phyloP scores from a whole-genome alignment of 2,113 vertebrate genomes.

The Oreochromis spilurus region DNA sequence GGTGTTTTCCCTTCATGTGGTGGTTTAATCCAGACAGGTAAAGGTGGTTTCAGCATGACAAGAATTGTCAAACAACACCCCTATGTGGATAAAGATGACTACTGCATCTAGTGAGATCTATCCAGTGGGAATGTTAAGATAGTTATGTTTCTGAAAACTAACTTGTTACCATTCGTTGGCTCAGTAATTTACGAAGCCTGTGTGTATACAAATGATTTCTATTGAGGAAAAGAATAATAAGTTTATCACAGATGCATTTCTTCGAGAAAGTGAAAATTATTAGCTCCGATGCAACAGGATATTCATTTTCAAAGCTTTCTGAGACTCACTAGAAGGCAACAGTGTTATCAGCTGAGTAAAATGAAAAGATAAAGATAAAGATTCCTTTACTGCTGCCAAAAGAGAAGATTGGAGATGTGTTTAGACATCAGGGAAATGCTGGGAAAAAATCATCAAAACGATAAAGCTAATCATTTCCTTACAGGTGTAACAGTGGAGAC shows the following conservation, averaged over 20 bases:
- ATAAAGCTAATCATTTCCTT: background rate
- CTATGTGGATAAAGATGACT: background rate
- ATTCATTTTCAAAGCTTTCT: background rate
- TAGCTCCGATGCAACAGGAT: background rate
- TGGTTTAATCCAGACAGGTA: background rate
- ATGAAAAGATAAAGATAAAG: background rate
- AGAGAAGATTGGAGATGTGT: background rate
- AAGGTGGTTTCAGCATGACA: background rate
- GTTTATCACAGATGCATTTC: background rate
- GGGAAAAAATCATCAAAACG: background rate
- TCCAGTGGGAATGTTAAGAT: background rate
- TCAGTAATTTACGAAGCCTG: too few relatives aligned
- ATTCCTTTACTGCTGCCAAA: background rate
- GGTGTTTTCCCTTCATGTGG: background rate
- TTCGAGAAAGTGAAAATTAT: background rate
- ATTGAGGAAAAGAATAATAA: background rate
- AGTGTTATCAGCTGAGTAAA: background rate
- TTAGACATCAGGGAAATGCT: background rate
- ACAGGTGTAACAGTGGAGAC: background rate
- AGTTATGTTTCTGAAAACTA: background rate
- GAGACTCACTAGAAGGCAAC: background rate
- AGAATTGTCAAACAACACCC: conserved; percentile 17
- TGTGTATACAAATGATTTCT: background rate
- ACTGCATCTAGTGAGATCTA: background rate
- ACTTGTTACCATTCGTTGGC: background rate